Base-by-base conservation (phyloP, 2,113 vertebrate species). In the Rhinolophus ferrumequinum region DNA sequence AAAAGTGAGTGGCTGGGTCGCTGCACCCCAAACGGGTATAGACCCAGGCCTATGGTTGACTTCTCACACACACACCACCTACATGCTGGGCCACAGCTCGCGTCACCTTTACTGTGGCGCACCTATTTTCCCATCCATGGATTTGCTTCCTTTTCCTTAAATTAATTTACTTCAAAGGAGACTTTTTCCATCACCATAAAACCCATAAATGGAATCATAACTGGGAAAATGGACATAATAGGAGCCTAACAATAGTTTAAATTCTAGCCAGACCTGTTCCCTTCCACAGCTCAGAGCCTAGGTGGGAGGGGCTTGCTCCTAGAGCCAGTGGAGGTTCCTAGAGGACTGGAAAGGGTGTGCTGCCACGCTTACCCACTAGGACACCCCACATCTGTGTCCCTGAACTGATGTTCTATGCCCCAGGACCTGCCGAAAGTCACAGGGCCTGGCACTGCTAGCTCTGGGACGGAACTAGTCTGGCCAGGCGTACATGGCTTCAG, bases 361-460 rank as follows among this genome's bases (percentile, higher is more conserved):
- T n/a, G 14, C 26, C 3, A 1, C 58, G 33, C 8, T 0, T 26
- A 22, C 6, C 21, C 2, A 14, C 8, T 4, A 38, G 81, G 70
- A 30, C 0, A 21, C 21, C 28, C 56, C 44, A 28, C 6, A 11
- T 30, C 56, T 6, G 50, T 3, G 18, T 18, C 2, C 64, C 52
- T 60, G 26, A 69, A 50, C 75, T 38, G 33, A 26, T 2, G 12
- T 6, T 35, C 35, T 28, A 1, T 22, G 28, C 12, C 44, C 8
- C 1, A 1, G 2, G 4, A 3, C 38, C 15, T 0, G 21, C 58
- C 28, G 52, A 26, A 72, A 30, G 30, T 14, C 26, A 52, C 38
- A 47, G 4, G 10, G 62, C 82, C 67, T 21, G 5, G 50, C 21
- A 8, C 38, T 47, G n/a, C 35, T 38, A 12, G 28, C 44, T 13